Percentiles rank a stretch among this genome's conserved stretches.
Evolutionary conservation across 2,113 vertebrate species (phyloP).

Genomic region (Zosterops lateralis): DNA sequence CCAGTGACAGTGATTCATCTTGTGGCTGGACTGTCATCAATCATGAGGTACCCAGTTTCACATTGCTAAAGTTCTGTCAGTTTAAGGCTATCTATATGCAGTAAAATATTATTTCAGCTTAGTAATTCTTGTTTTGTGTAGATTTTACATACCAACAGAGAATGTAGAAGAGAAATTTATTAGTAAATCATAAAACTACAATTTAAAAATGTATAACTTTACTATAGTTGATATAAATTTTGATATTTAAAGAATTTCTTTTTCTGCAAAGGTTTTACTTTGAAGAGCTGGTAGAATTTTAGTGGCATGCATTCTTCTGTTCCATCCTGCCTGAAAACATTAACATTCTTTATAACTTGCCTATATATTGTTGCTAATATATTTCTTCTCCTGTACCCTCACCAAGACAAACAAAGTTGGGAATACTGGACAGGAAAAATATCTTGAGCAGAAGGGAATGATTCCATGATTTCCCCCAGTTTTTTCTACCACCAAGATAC

Average conservation of each 20-base stretch:
- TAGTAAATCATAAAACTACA: background rate
- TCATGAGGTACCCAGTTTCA: constrained; percentile 83
- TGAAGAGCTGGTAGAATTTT: background rate
- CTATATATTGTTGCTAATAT: background rate
- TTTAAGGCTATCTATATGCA: background rate
- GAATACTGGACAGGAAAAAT: background rate
- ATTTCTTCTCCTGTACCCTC: background rate
- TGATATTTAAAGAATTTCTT: background rate
- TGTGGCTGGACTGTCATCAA: constrained; percentile 96
- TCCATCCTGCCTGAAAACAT: background rate
- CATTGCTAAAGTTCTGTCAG: background rate
- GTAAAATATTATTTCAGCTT: background rate
- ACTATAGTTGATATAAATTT: background rate
- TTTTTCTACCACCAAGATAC: background rate
- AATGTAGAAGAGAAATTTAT: background rate
- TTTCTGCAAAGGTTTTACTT: background rate
- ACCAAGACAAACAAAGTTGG: background rate
- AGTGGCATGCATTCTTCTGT: background rate
- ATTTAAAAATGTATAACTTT: background rate
- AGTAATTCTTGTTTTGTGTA: background rate
- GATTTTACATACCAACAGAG: background rate
- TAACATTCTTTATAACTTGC: background rate
- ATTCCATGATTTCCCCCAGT: background rate
- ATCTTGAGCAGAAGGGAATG: background rate
- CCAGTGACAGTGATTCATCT: constrained; percentile 94